phyloP scores from a whole-genome alignment of 1,140 invertebrate genomes.

The Anoplolepis gracilipes region DNA sequence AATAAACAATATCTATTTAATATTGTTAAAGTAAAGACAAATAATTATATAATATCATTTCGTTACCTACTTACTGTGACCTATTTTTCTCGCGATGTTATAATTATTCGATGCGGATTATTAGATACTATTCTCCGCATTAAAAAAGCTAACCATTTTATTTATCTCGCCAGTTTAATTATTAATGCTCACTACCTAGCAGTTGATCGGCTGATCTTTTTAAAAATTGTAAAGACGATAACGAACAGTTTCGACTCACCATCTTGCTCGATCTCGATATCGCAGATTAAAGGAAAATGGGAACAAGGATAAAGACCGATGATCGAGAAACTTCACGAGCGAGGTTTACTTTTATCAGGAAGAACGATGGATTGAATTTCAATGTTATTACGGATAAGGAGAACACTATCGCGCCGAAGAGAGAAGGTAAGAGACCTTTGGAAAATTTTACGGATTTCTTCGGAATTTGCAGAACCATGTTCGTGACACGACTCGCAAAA shows the following conservation, averaged over 20 bases:
- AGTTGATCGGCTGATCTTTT: not conserved
- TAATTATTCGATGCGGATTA: not conserved
- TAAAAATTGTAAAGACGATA: slow-evolving; percentile 32
- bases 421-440: slow-evolving; percentile 4
- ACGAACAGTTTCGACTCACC: slow-evolving; percentile 36
- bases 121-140: slow-evolving; percentile 9
- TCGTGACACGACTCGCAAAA: slow-evolving; percentile 57
- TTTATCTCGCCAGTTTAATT: slow-evolving; percentile 25
- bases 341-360: slow-evolving; percentile 63
- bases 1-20: not conserved
- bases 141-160: slow-evolving; percentile 23
- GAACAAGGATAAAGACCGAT: slow-evolving; percentile 63
- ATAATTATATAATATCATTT: slow-evolving; percentile 1
- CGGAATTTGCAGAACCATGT: slow-evolving; percentile 61
- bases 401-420: slow-evolving; percentile 35
- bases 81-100: not conserved
- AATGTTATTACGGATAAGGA: slow-evolving; percentile 68
- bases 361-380: slow-evolving; percentile 70
- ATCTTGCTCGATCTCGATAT: slow-evolving; percentile 49
- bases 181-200: not conserved
- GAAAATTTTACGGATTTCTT: slow-evolving; percentile 65
- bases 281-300: slow-evolving; percentile 69
- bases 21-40: slow-evolving; percentile 1
- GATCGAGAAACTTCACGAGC: slow-evolving; percentile 51
- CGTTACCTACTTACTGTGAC: not conserved